These are phyloP conservation scores for Reticulitermes lucifugus DNA, from an alignment of 2,888 invertebrate genomes.

Conservation along the genomic window DNA sequence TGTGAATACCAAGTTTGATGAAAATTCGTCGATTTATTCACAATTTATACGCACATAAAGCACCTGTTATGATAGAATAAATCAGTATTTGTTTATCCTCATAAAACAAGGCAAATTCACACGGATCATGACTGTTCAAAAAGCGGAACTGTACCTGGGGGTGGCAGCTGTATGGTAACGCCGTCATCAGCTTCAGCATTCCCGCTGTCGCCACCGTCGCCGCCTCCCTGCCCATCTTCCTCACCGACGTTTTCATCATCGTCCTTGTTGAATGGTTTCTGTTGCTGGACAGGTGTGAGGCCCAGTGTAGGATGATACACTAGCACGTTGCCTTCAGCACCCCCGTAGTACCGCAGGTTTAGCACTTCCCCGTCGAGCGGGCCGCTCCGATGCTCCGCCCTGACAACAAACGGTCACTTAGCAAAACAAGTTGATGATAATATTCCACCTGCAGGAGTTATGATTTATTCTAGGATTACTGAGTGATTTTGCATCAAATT, in stretches of 20 bases:
- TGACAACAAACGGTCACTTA: not conserved
- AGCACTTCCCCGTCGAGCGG: not conserved
- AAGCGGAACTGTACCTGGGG: conserved; percentile 54
- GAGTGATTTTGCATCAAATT: too few relatives aligned
- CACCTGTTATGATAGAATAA: too few relatives aligned
- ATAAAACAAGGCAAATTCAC: too few relatives aligned
- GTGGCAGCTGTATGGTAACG: conserved; percentile 67
- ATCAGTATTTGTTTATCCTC: too few relatives aligned
- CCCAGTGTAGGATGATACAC: conserved; percentile 44
- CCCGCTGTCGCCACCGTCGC: conserved; percentile 39
- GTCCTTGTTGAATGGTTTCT: not conserved
- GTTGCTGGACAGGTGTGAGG: conserved; percentile 13
- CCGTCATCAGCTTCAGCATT: conserved; percentile 58
- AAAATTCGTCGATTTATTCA: too few relatives aligned
- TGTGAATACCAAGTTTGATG: too few relatives aligned
- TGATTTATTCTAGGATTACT: too few relatives aligned
- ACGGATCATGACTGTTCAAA: too few relatives aligned
- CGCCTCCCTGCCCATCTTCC: conserved; percentile 53
- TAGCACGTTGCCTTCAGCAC: conserved; percentile 69
- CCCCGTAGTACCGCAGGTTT: conserved; percentile 76
- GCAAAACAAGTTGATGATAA: too few relatives aligned
- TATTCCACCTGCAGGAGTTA: too few relatives aligned
- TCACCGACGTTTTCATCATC: conserved; percentile 54
- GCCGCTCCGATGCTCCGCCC: not conserved
- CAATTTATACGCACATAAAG: too few relatives aligned